Conservation (phyloP, 2,113 vertebrate genomes). For the Gorsachius goisagi region DNA sequence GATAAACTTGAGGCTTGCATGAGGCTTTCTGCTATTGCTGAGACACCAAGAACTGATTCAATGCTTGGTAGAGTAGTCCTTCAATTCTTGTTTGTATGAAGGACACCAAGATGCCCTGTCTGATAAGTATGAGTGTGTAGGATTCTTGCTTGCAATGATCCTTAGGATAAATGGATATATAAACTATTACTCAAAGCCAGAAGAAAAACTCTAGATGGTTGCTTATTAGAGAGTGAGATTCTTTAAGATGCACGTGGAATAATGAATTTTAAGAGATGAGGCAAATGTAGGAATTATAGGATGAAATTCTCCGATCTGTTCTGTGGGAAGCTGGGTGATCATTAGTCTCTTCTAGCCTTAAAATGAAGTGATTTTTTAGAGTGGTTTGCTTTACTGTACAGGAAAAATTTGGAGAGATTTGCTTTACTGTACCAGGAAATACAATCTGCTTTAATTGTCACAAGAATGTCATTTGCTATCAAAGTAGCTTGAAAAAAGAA, state of each 20-base stretch:
- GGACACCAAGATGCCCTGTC: not conserved
- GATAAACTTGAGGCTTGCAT: not conserved
- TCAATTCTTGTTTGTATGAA: not conserved
- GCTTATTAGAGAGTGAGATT: not conserved
- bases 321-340: not conserved
- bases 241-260: not conserved
- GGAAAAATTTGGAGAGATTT: not conserved
- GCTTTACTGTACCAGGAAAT: slow-evolving; percentile 3
- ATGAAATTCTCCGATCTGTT: not conserved
- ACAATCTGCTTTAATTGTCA: slow-evolving; percentile 31
- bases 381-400: not conserved
- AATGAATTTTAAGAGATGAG: not conserved
- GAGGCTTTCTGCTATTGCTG: not conserved
- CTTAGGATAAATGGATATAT: not conserved
- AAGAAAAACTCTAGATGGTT: not conserved
- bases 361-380: not conserved
- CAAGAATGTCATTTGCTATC: not conserved
- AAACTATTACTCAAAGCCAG: not conserved
- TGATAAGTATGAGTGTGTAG: not conserved
- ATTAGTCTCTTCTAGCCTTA: not conserved
- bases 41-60: not conserved
- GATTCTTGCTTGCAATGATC: not conserved
- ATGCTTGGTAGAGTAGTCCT: not conserved
- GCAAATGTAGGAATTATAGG: not conserved
- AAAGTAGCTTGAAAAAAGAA: not conserved